Base-by-base conservation (phyloP, 2,113 vertebrate genomes). In the Cygnus atratus region DNA sequence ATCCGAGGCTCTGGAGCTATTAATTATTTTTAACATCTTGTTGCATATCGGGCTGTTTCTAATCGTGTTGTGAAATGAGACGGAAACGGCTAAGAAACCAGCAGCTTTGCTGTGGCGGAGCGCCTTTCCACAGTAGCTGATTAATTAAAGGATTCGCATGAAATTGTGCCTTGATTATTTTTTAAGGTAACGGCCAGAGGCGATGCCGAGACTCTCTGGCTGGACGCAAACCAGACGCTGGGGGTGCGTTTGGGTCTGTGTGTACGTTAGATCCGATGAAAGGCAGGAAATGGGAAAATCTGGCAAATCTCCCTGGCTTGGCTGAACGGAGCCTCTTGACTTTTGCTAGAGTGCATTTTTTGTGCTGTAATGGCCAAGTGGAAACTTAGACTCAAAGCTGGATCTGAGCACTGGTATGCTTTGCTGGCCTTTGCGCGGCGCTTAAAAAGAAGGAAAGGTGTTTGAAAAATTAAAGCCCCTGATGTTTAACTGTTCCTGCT, bases 191-290 rank as follows among this genome's bases (percentile, higher is more conserved):
- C 87, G 95, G 94, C 95, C 95, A 39, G 57, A 88, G 81, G 97
- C 81, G 43, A 79, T 81, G 90, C 92, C 5, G 74, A 96, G 93
- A 12, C 71, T 89, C 77, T 91, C 86, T 6, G 87, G 90, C 82
- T 96, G 97, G 97, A 98, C 72, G 76, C 95, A 98, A 97, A 98
- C 96, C 98, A 98, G 98, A 98, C 62, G n/a, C 86, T 18, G 43
- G 76, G 72, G 86, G 85, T 90, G 88, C 76, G 48, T 92, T 96
- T 85, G 87, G 96, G 81, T 95, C 58, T 67, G 48, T 92, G 84
- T 95, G 46, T 92, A 88, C 97, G 97, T 97, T 95, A 96, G 75
- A 88, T 97, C 92, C 93, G 97, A 97, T 95, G 96, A 97, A 98
- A 98, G 96, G 94, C 96, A 98, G 97, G 96, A 98, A 96, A 92